Base-by-base conservation (phyloP, 2,113 vertebrate genomes). In the Tauraco erythrolophus region DNA sequence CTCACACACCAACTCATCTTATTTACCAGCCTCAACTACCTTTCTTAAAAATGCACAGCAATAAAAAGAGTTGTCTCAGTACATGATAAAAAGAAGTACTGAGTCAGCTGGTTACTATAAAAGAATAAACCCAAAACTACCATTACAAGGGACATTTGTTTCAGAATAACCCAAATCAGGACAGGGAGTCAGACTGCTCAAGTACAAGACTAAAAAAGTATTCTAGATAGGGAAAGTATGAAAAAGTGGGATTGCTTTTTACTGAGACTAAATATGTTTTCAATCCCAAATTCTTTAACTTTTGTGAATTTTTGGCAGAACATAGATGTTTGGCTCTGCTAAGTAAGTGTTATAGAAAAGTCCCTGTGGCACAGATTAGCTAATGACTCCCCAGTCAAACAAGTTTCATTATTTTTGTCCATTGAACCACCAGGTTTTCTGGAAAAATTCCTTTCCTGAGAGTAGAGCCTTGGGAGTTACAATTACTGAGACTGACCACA, bases 221-320 rank as follows among this genome's bases (percentile, higher is more conserved):
- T 41, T 80, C 71, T 45, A 79, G 24, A 77, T 37, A 50, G 13
- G 23, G 25, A 85, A 91, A 77, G 33, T 16, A 39, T 16, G 12
- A 56, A 61, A 90, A 37, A 60, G 21, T 21, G n/a, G 5, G 22
- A 68, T 21, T 48, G 37, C 28, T 61, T 91, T 71, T 68, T 48
- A 69, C 33, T 35, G 18, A 83, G 45, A 86, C 54, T 31, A 86
- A 94, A 28, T 58, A 66, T 16, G 41, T 45, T 91, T 94, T 74
- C 56, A 70, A 30, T 74, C 18, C 19, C 60, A 66, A 95, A 56
- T 81, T 86, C 69, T 84, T 93, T 80, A 88, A 76, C 23, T 81
- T 74, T 66, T 39, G 48, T 60, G 33, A 46, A 43, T 56, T 93
- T 92, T 82, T 94, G 83, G 83, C 76, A 96, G 68, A 92, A 86